Evolutionary conservation across 35 echinoderm and acorn worm genomes (phyloP).

Genomic region (Ophioderma brevispina): DNA sequence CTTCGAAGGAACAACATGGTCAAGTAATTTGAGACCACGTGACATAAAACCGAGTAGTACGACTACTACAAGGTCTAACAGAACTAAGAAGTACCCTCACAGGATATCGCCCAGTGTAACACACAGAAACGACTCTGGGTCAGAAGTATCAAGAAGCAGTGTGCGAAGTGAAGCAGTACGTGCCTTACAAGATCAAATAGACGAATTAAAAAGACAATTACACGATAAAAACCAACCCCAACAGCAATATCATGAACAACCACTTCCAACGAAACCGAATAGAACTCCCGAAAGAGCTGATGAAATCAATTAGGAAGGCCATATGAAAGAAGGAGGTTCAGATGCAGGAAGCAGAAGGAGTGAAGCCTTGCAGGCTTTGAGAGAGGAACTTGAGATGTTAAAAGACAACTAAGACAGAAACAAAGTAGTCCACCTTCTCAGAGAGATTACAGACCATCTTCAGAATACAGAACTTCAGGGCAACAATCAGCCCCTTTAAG

Average conservation of each 20-base stretch:
- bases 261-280: not conserved
- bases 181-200: conserved; percentile 62
- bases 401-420: conserved; percentile 13
- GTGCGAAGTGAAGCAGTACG: conserved; percentile 57
- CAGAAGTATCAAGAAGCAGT: conserved; percentile 67
- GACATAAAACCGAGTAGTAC: not conserved
- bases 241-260: not conserved
- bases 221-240: not conserved
- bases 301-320: not conserved
- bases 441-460: not conserved
- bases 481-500: conserved; percentile 32
- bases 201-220: conserved; percentile 45
- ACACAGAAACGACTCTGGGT: conserved; percentile 23
- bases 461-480: not conserved
- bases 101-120: not conserved
- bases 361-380: conserved; percentile 49
- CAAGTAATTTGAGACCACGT: not conserved
- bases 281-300: conserved; percentile 5
- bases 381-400: conserved; percentile 58
- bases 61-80: not conserved
- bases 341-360: conserved; percentile 24
- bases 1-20: not conserved
- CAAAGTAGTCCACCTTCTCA: not conserved
- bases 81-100: not conserved
- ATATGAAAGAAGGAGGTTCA: not conserved